Conservation (phyloP, 2,888 invertebrate genomes). For the Sarcophaga carnaria region DNA sequence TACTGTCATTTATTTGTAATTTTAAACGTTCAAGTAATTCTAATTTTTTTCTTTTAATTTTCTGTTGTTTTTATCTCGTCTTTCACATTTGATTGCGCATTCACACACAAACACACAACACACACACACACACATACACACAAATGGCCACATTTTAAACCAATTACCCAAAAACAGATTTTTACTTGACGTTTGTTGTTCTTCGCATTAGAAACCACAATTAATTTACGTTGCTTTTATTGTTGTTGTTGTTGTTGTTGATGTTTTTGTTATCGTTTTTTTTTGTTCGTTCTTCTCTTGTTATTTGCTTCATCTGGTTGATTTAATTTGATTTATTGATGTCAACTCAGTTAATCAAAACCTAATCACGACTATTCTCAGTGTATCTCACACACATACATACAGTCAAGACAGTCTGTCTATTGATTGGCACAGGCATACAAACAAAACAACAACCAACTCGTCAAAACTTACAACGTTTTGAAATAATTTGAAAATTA, state of each 20-base stretch:
- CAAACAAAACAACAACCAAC: too few relatives aligned
- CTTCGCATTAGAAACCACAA: slow-evolving; percentile 25
- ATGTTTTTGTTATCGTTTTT: background rate
- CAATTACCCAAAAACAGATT: too few relatives aligned
- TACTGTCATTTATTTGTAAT: too few relatives aligned
- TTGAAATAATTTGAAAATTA: slow-evolving; percentile 33
- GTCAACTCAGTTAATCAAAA: slow-evolving; percentile 40
- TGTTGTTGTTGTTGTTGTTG: background rate
- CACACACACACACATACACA: too few relatives aligned
- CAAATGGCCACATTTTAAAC: too few relatives aligned
- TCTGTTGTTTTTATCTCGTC: too few relatives aligned
- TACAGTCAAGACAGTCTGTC: background rate
- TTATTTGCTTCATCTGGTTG: background rate
- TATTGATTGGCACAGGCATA: background rate
- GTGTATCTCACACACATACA: background rate
- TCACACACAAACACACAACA: too few relatives aligned
- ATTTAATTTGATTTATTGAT: slow-evolving; percentile 52
- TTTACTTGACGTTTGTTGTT: background rate
- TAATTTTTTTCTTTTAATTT: too few relatives aligned
- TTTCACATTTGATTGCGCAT: too few relatives aligned
- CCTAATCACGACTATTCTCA: slow-evolving; percentile 6
- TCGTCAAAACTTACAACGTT: background rate
- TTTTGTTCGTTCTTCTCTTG: background rate
- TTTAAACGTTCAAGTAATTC: too few relatives aligned
- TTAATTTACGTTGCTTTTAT: background rate